These are phyloP conservation scores for Dioctria rufipes DNA, from an alignment of 2,888 invertebrate genomes.

Conservation along the genomic window DNA sequence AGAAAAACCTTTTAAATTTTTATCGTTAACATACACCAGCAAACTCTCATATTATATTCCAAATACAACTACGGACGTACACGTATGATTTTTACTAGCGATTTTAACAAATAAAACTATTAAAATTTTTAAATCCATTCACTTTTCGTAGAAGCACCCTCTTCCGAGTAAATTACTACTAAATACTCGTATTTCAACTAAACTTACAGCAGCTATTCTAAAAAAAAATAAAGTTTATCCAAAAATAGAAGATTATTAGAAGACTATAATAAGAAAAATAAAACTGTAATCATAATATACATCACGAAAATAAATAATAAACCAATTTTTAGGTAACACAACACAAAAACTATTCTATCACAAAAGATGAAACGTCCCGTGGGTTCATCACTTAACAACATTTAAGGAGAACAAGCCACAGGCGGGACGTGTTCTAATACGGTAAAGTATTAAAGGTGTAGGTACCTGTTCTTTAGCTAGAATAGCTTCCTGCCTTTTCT, in stretches of 20 bases:
- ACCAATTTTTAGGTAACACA: slow-evolving; percentile 24
- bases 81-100: too few relatives aligned
- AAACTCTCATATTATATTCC: too few relatives aligned
- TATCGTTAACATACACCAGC: too few relatives aligned
- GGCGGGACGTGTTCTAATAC: slow-evolving; percentile 15
- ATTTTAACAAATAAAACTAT: not conserved
- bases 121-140: not conserved
- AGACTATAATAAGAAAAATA: slow-evolving; percentile 5
- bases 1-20: too few relatives aligned
- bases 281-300: slow-evolving; percentile 15
- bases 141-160: too few relatives aligned
- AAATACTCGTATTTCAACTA: slow-evolving; percentile 8
- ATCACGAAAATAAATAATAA: slow-evolving; percentile 17
- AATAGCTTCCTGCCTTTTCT: slow-evolving; percentile 90
- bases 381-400: slow-evolving; percentile 5
- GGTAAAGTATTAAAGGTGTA: slow-evolving; percentile 63
- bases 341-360: slow-evolving; percentile 47
- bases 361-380: slow-evolving; percentile 18
- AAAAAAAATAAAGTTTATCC: slow-evolving; percentile 1
- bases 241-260: not conserved
- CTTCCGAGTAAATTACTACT: not conserved
- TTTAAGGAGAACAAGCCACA: not conserved
- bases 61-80: too few relatives aligned
- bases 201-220: slow-evolving; percentile 19
- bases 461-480: slow-evolving; percentile 92